Percentiles rank a stretch among this genome's conserved stretches.
phyloP scores from a whole-genome alignment of 2,888 invertebrate genomes.

The Eupithecia vulgata region DNA sequence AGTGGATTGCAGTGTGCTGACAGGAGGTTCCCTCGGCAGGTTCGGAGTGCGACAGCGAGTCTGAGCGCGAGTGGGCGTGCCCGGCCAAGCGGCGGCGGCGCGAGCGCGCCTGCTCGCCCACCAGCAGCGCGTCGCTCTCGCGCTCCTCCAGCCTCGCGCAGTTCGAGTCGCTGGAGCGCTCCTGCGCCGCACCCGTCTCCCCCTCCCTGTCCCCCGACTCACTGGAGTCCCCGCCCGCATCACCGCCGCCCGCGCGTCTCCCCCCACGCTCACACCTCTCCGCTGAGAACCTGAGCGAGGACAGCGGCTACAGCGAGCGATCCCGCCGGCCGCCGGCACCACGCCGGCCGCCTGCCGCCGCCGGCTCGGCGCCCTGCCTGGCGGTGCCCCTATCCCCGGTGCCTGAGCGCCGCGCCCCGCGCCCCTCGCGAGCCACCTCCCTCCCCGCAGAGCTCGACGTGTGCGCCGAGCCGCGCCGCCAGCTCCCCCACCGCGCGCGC shows the following conservation, averaged over 20 bases:
- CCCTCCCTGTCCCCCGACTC: constrained; percentile 80
- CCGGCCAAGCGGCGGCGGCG: constrained; percentile 89
- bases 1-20: constrained; percentile 43
- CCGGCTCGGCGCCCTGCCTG: constrained; percentile 76
- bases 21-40: constrained; percentile 57
- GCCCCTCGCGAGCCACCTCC: constrained; percentile 75
- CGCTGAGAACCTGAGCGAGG: constrained; percentile 91
- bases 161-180: constrained; percentile 91
- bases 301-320: constrained; percentile 90
- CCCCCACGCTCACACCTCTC: constrained; percentile 84
- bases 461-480: constrained; percentile 76
- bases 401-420: constrained; percentile 67
- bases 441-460: constrained; percentile 88
- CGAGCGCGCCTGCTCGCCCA: constrained; percentile 78
- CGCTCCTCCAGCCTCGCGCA: constrained; percentile 92
- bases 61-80: constrained; percentile 90
- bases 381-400: constrained; percentile 56
- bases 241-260: constrained; percentile 67
- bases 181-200: constrained; percentile 76
- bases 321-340: constrained; percentile 71
- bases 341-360: constrained; percentile 62
- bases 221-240: constrained; percentile 72
- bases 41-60: constrained; percentile 85
- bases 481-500: constrained; percentile 66
- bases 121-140: constrained; percentile 85